Base-by-base conservation (phyloP, 1,140 invertebrate genomes). In the Aphelinus atriplicis region DNA sequence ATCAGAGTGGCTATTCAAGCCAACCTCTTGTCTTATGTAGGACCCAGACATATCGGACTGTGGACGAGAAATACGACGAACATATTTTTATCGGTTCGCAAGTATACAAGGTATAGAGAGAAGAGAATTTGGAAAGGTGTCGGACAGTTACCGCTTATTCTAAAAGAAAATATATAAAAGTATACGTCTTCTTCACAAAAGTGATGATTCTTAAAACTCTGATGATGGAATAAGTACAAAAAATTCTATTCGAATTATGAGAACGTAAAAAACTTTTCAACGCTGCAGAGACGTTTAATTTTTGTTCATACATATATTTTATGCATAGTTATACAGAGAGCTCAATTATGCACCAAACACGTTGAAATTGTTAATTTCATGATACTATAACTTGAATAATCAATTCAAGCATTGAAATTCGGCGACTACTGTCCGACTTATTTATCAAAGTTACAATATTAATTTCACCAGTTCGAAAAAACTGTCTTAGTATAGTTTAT, bases 1-100 rank as follows among this genome's bases (percentile, higher is more conserved):
- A 77, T 57, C 56, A 45, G 50, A 62, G 45, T 3, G 9, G 26
- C 9, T 55, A 10, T 75, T 57, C 68, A 9, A 7, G 75, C 72
- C 60, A 42, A 60, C 64, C 53, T 50, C 72, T 76, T 69, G 65
- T 75, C 56, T 58, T 46, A 75, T 71, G 72, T 78, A 78, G 76
- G 77, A 78, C 77, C 77, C 80, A 77, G 80, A 82, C 81, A 82
- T 81, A 82, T 82, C 81, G 80, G 78, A 78, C 75, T 78, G 73
- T 66, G 74, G 74, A 64, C 55, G 70, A 77, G 56, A 62, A 68
- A 50, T 72, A 76, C 60, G 70, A 68, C 65, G 72, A 71, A 63
- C 63, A 68, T 76, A 71, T 68, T 76, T 76, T 72, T 72, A 76
- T 72, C 64, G 64, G 42, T 51, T 70, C 55, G 48, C 67, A 55